Evolutionary conservation across 2,113 vertebrate species (phyloP), one percentile per base, ranked within the genome.

Genomic region (Elaphurus davidianus): DNA sequence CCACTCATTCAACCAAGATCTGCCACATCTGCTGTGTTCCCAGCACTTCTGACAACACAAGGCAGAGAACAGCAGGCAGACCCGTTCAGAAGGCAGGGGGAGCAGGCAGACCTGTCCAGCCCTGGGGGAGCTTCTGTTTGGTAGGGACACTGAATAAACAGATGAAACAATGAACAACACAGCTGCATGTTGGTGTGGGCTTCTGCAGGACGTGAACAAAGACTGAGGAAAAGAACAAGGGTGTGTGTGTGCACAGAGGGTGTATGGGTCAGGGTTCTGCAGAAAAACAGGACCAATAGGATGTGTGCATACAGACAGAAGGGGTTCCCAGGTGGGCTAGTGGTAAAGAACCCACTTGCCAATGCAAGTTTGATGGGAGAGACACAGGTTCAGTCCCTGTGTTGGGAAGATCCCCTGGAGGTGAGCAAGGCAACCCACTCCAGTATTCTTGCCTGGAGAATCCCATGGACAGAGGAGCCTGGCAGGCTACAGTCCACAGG

Each of bases 341-440:
- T 6, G 17, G n/a, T 71, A 36, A 36, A 36, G 64, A 71, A 71
- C n/a, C 16, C 64, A 71, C 19, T 71, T 36, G 19, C 64, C 64
- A 71, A 21, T 21, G 9, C 64, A 71, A 36, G 17, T 71, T 21
- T 71, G 64, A 71, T 71, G n/a, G 17, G 17, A 71, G 64, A 71
- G 64, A 71, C n/a, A 36, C 64, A 36, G n/a, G 17, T 36, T 71
- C 17, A 5, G 21, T 36, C 33, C 64, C 4, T 67, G 8, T 5
- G 64, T 36, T 36, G 64, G n/a, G n/a, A 71, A 71, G 5, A 71
- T 36, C 19, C 64, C 19, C 64, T 12, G n/a, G 64, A 36, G 64
- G 2, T 0, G 17, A 11, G 19, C n/a, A 21, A 1, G n/a, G 64
- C 64, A 71, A 71, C n/a, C 64, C 5, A 23, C 19, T 21, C 4